phyloP scores from a whole-genome alignment of 1,140 invertebrate genomes.

The Zaprionus kolodkinae region DNA sequence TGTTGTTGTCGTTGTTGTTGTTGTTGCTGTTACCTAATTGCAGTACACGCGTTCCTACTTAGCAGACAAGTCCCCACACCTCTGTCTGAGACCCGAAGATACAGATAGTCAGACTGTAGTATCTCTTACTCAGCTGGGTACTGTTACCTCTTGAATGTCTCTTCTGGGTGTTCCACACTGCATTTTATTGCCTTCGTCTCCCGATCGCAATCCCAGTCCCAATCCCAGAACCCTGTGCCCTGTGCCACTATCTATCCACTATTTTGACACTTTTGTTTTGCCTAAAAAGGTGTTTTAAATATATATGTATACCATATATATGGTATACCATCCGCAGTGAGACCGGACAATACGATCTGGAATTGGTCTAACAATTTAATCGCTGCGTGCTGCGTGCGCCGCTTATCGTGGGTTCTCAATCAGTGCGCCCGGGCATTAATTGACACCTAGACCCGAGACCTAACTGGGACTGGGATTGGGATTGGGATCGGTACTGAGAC shows the following conservation, averaged over 20 bases:
- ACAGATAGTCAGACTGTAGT: conserved; percentile 28
- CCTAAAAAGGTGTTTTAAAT: conserved; percentile 76
- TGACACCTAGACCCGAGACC: conserved; percentile 61
- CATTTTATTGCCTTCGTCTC: conserved; percentile 57
- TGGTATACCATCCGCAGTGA: conserved; percentile 46
- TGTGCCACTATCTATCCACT: conserved; percentile 46
- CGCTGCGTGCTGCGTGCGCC: conserved; percentile 29
- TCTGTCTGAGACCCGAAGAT: not conserved
- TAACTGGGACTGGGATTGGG: not conserved
- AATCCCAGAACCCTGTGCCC: not conserved
- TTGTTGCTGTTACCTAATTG: conserved; percentile 70
- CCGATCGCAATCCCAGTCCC: not conserved
- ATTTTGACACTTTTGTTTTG: conserved; percentile 80
- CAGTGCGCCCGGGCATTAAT: conserved; percentile 63
- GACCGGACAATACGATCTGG: conserved; percentile 24
- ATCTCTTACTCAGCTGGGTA: conserved; percentile 42
- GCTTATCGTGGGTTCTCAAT: conserved; percentile 69
- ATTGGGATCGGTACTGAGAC: conserved; percentile 8
- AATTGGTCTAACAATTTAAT: conserved; percentile 72
- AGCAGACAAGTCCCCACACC: conserved; percentile 45
- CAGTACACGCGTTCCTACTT: conserved; percentile 75
- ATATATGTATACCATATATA: conserved; percentile 68
- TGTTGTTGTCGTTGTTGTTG: conserved; percentile 38
- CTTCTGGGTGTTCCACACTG: conserved; percentile 64
- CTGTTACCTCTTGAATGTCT: conserved; percentile 39